Percentiles rank a stretch among this genome's conserved stretches.
Evolutionary conservation across 2,797 vertebrate genomes (phyloP).

Genomic region (Pangasius larnaudii): DNA sequence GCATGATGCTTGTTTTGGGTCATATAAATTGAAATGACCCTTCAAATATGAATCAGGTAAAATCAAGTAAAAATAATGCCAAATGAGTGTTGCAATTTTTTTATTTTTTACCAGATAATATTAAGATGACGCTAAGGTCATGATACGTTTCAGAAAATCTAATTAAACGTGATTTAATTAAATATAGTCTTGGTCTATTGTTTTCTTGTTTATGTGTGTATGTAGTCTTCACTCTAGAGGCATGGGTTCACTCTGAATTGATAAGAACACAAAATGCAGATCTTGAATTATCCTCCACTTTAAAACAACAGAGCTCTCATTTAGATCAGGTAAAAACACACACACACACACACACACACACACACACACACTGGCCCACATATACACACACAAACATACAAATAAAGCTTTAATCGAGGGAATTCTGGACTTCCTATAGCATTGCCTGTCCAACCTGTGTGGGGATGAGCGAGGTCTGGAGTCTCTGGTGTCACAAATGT

Average conservation of each 20-base stretch:
- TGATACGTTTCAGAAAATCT: background rate
- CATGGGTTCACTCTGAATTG: constrained; percentile 41
- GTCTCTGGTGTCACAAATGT: constrained; percentile 39
- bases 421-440: constrained; percentile 28
- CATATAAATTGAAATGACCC: background rate
- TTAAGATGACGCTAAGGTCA: background rate
- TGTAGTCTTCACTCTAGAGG: constrained; percentile 52
- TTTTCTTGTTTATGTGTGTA: background rate
- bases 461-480: constrained; percentile 27
- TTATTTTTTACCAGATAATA: background rate
- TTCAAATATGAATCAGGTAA: background rate
- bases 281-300: background rate
- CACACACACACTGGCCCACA: constrained; percentile 9
- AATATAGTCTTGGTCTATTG: background rate
- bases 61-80: background rate
- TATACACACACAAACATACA: constrained; percentile 4
- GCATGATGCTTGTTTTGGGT: background rate
- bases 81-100: background rate
- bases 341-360: constrained; percentile 8
- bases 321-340: constrained; percentile 36
- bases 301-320: background rate
- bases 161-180: background rate
- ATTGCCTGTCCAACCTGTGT: constrained; percentile 48
- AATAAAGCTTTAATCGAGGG: background rate
- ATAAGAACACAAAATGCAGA: background rate